Base-by-base conservation (phyloP, 2,797 vertebrate genomes). In the Girardinus metallicus region DNA sequence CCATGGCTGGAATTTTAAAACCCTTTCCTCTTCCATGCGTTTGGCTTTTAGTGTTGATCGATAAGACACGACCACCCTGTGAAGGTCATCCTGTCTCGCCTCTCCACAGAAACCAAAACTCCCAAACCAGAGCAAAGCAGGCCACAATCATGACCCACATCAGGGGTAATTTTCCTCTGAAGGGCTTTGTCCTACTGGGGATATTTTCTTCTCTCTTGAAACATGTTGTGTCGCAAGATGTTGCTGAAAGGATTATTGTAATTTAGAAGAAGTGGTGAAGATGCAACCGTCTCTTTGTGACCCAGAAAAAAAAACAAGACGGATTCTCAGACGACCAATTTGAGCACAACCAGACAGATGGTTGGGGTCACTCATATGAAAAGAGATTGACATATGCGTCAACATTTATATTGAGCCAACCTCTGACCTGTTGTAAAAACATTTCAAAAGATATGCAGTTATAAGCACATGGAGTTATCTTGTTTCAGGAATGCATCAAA, bases 31-130 rank as follows among this genome's bases (percentile, higher is more conserved):
- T 81, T 85, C 80, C 76, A 49, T 43, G 79, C 47, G 78, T 79
- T 75, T 85, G 31, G 91, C 89, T 94, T 91, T 92, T 89, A 91
- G 87, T 71, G 76, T 72, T 29, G 80, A 82, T 93, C 87, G 70
- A 90, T 93, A 82, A 85, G 81, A 87, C 80, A 72, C 47, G 75
- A 86, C 88, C 89, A 85, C 80, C 78, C 83, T 16, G 34, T 87
- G 83, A 92, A 93, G 91, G 91, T 92, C 86, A 82, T 77, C 79
- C 66, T 39, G 79, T 87, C 78, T 83, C 23, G 3, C 64, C 64
- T 85, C 64, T 78, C 62, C 72, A 76, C 79, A 83, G 75, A 79
- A 57, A 68, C 49, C 78, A 53, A 83, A 87, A 83, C 76, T 85
- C 84, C 87, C 70, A 89, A 85, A 83, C 23, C 70, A 9, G 76